Evolutionary conservation across 2,888 invertebrate genomes (phyloP), one percentile per base, ranked within the genome.

Genomic region (Calliphora vomitoria): DNA sequence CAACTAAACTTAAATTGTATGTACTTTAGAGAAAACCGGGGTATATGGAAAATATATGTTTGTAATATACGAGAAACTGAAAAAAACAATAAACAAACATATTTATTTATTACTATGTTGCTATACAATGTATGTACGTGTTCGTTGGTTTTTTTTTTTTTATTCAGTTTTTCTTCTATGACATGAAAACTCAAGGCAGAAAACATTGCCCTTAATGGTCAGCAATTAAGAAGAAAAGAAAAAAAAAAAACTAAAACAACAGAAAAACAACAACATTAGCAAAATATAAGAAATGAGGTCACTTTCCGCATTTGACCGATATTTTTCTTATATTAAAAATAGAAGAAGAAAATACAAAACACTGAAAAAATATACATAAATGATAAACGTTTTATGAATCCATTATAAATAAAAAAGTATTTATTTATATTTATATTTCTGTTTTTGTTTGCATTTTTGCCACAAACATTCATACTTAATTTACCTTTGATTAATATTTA

Each of bases 151-250:
- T 35, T 62, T 76, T 44, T 38, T n/a, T 8, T 64, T 64, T 35
- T n/a, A 35, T 47, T 58, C 13, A 20, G 20, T 72, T 31, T 64
- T 38, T 79, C 68, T 55, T 55, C 55, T 76, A 5, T 84, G 86
- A 79, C 85, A 85, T 82, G 85, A 87, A 87, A 85, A 85, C 75
- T 85, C 85, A 88, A 89, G 89, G 89, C 89, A 90, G 88, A 89
- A 90, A 90, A 89, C 89, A 88, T 90, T 90, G 90, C 90, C 90
- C 90, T 90, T 90, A 90, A 90, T 90, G 90, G 89, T 90, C 83
- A 88, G 88, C 90, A 90, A 89, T 90, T 89, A 89, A 89, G 62
- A 74, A 84, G 69, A 81, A 68, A 81, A 58, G 71, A 72, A 84
- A 75, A 18, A 69, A 18, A 69, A 35, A 18, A 53, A 15, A 53